phyloP scores from a whole-genome alignment of 2,888 invertebrate genomes.

The Onchidella celtica region DNA sequence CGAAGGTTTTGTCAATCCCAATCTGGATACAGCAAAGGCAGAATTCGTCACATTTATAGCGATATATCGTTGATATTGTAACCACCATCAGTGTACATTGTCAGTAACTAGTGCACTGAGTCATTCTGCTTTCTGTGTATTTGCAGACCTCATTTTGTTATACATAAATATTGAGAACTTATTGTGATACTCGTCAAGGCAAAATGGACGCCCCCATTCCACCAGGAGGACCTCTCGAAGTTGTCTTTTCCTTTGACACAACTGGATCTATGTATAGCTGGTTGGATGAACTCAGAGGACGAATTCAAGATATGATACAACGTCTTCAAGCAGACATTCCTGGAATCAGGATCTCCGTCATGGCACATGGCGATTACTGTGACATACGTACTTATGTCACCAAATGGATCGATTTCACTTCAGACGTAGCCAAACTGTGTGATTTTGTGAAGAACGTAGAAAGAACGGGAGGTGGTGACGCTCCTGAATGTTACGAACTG shows the following conservation, averaged over 20 bases:
- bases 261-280: conserved; percentile 73
- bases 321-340: conserved; percentile 76
- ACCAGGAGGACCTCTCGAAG: conserved; percentile 59
- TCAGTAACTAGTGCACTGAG: too few species aligned
- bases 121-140: too few species aligned
- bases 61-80: not conserved
- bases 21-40: too few species aligned
- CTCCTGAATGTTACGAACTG: conserved; percentile 77
- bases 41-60: too few species aligned
- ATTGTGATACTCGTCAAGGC: too few species aligned
- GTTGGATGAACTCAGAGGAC: conserved; percentile 65
- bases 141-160: too few species aligned
- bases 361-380: conserved; percentile 78
- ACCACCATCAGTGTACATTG: not conserved
- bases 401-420: conserved; percentile 66
- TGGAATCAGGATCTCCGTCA: conserved; percentile 70
- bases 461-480: conserved; percentile 73
- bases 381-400: conserved; percentile 68
- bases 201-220: not conserved
- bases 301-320: conserved; percentile 71
- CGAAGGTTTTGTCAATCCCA: too few species aligned
- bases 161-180: too few species aligned
- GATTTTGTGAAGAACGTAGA: conserved; percentile 61
- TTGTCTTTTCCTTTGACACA: conserved; percentile 76
- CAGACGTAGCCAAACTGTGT: conserved; percentile 60